Evolutionary conservation across 2,888 invertebrate species (phyloP).

Genomic region (Chrysodeixis includens): DNA sequence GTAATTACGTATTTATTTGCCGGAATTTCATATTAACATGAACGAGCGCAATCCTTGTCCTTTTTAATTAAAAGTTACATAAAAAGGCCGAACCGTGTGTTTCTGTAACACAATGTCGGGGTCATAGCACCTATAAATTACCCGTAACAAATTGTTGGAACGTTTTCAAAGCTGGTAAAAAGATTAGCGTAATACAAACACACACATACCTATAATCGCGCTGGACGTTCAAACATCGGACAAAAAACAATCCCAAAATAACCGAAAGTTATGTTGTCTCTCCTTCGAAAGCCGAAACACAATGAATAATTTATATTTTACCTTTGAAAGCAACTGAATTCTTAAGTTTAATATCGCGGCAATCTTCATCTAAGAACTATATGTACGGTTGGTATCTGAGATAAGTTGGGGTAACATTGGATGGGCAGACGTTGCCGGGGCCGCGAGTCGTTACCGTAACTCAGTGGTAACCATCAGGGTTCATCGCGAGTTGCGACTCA

Average conservation of each 20-base stretch:
- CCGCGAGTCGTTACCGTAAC: constrained; percentile 57
- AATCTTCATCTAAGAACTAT: constrained; percentile 40
- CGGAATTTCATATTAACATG: constrained; percentile 18
- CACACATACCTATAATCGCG: background rate
- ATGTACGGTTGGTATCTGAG: constrained; percentile 42
- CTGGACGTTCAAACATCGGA: background rate
- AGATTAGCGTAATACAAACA: constrained; percentile 9
- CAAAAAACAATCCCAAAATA: constrained; percentile 21
- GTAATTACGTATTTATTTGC: constrained; percentile 20
- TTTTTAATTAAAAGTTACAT: constrained; percentile 8
- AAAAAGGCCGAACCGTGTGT: constrained; percentile 5
- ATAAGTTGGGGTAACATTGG: constrained; percentile 44
- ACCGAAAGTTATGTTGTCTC: constrained; percentile 21
- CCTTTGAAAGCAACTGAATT: constrained; percentile 34
- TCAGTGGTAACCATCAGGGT: constrained; percentile 61
- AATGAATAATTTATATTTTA: constrained; percentile 31
- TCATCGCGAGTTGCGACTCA: constrained; percentile 65
- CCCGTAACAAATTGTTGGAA: constrained; percentile 16
- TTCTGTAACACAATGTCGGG: constrained; percentile 6
- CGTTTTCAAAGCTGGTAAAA: constrained; percentile 14
- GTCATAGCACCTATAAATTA: background rate
- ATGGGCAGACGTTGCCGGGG: constrained; percentile 49
- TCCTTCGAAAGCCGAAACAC: constrained; percentile 20
- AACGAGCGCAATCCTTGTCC: constrained; percentile 7
- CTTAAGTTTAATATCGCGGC: constrained; percentile 28